Evolutionary conservation across 1,140 invertebrate genomes (phyloP).

Genomic region (Dendrolimus punctatus): DNA sequence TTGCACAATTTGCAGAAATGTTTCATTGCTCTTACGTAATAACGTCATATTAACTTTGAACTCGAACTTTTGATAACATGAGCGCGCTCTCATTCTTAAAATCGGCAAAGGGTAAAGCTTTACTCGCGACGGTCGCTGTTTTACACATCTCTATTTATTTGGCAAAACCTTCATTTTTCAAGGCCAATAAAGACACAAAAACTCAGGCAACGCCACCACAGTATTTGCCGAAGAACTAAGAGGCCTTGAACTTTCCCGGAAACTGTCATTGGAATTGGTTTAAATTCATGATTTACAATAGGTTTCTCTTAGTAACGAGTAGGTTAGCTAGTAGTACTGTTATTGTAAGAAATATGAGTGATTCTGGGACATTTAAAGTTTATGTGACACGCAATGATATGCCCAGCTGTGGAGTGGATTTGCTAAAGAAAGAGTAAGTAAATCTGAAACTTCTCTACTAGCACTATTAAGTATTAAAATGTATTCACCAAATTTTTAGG

Average conservation of each 20-base stretch:
- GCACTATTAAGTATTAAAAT: neutral
- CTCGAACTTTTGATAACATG: conserved; percentile 20
- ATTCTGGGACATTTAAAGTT: conserved; percentile 36
- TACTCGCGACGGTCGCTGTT: conserved; percentile 47
- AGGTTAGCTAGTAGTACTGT: conserved; percentile 23
- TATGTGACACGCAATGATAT: conserved; percentile 71
- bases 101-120: conserved; percentile 55
- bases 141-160: conserved; percentile 55
- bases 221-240: conserved; percentile 47
- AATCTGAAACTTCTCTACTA: neutral
- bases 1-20: conserved; percentile 1
- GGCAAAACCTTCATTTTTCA: conserved; percentile 60
- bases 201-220: conserved; percentile 35
- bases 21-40: conserved; percentile 4
- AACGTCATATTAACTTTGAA: conserved; percentile 1
- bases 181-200: conserved; percentile 30
- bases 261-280: conserved; percentile 12
- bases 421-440: conserved; percentile 65
- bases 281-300: conserved; percentile 56
- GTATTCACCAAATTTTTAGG: neutral
- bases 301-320: conserved; percentile 17
- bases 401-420: conserved; percentile 62
- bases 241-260: conserved; percentile 25
- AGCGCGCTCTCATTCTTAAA: conserved; percentile 42
- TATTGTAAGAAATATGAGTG: conserved; percentile 45